phyloP scores from a whole-genome alignment of 2,888 invertebrate genomes.

The Taenaris catops region DNA sequence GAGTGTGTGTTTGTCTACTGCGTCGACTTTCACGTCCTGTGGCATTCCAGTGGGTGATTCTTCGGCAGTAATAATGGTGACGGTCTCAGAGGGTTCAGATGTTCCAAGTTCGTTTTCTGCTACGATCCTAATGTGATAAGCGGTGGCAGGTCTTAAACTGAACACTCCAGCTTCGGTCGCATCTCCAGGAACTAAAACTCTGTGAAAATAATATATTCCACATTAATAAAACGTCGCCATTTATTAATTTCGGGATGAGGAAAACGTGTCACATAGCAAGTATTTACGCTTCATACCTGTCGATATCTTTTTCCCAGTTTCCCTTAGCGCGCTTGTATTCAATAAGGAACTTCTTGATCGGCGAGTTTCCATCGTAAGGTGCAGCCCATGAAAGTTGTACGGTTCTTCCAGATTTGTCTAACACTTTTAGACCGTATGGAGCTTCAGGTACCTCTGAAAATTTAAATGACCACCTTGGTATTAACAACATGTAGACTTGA shows the following conservation, averaged over 20 bases:
- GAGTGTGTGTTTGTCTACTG: constrained; percentile 92
- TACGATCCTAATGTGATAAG: constrained; percentile 94
- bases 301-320: constrained; percentile 87
- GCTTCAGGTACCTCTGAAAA: constrained; percentile 90
- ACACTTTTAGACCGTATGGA: constrained; percentile 92
- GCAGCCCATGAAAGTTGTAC: constrained; percentile 96
- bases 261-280: too few relatives aligned
- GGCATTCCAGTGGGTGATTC: constrained; percentile 93
- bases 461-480: too few relatives aligned
- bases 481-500: too few relatives aligned
- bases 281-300: constrained; percentile 78
- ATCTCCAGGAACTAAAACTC: constrained; percentile 93
- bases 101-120: constrained; percentile 96
- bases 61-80: constrained; percentile 97
- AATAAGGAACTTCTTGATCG: constrained; percentile 92
- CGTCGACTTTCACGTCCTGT: constrained; percentile 90
- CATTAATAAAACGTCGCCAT: too few relatives aligned
- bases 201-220: too few relatives aligned
- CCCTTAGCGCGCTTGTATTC: constrained; percentile 93
- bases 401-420: constrained; percentile 94
- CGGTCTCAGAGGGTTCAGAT: constrained; percentile 95
- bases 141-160: constrained; percentile 93
- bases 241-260: too few relatives aligned
- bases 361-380: constrained; percentile 95
- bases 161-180: constrained; percentile 94